A percentile compares a stretch with the other conserved stretches of the same genome.
Evolutionary conservation across 1,140 invertebrate species (phyloP).

Genomic region (Drosophila orosa): DNA sequence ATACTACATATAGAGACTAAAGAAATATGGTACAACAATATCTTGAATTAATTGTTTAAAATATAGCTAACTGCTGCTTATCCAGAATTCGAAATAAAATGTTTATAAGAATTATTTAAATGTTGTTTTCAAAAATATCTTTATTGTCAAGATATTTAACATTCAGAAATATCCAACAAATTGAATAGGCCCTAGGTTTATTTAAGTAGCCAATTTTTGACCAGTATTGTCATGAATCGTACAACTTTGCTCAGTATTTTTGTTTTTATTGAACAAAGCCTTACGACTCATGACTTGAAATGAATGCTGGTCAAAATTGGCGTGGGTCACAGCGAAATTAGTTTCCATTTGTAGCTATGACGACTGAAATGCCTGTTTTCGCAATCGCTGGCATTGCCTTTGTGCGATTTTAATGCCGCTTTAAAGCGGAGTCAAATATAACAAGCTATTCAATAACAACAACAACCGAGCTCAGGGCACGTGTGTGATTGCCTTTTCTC

Average conservation of each 20-base stretch:
- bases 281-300: not conserved
- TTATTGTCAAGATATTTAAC: too few relatives aligned
- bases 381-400: conserved; percentile 21
- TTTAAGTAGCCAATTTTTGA: too few relatives aligned
- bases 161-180: too few relatives aligned
- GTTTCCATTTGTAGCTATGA: conserved; percentile 43
- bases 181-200: too few relatives aligned
- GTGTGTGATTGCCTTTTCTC: conserved; percentile 20
- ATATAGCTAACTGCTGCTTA: too few relatives aligned
- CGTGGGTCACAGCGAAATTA: conserved; percentile 2
- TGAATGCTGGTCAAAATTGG: not conserved
- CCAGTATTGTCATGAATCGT: too few relatives aligned
- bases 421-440: conserved; percentile 54
- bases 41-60: not conserved
- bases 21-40: not conserved
- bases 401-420: conserved; percentile 42
- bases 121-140: too few relatives aligned
- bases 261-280: too few relatives aligned
- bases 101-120: too few relatives aligned
- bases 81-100: too few relatives aligned
- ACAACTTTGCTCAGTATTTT: too few relatives aligned
- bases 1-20: not conserved
- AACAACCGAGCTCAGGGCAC: not conserved
- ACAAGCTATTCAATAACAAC: conserved; percentile 41
- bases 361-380: conserved; percentile 29